Evolutionary conservation across 2,113 vertebrate genomes (phyloP), one percentile per base, ranked within the genome.

Genomic region (Glareola pratincola): DNA sequence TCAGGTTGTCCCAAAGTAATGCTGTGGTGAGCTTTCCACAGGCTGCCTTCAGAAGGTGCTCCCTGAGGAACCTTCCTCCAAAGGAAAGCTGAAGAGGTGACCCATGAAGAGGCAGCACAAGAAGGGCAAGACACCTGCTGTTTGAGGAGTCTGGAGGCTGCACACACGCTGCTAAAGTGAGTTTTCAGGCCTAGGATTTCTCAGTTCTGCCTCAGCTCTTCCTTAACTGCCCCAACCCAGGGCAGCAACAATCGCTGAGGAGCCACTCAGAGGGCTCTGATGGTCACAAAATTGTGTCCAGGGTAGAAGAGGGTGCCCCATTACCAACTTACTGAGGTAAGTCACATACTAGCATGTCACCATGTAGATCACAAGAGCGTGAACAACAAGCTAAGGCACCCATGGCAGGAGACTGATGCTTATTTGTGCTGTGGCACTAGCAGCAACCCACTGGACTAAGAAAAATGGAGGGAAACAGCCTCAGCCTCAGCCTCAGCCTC

Each of bases 391-490:
- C 27, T 8, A n/a, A 53, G 11, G 27, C 24, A 27, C 8, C 17
- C 22, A 5, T 0, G 1, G 43, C 54, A 39, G 29, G 3, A 60
- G 21, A 17, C 7, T 1, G 1, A 8, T 0, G 0, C 41, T 45
- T 29, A 6, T 5, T 26, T 12, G 13, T 51, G 37, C 37, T 62
- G 68, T 10, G 8, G 27, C 23, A 29, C 9, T 3, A 0, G 10
- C 12, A 12, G 18, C 88, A 13, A 7, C 39, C 12, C 12, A 6
- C 23, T 7, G 5, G 26, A 18, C 24, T 9, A 4, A 18, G n/a
- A 82, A 83, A 93, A 84, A 80, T 3, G 17, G 54, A 1, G 4
- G 50, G 45, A 81, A 86, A 56, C 0, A 21, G 37, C 14, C 4
- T 36, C 57, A 16, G n/a, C n/a, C 27, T n/a, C 4, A 1, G 3